Conservation (phyloP, 1,140 invertebrate genomes). For the Lordiphosa stackelbergi region DNA sequence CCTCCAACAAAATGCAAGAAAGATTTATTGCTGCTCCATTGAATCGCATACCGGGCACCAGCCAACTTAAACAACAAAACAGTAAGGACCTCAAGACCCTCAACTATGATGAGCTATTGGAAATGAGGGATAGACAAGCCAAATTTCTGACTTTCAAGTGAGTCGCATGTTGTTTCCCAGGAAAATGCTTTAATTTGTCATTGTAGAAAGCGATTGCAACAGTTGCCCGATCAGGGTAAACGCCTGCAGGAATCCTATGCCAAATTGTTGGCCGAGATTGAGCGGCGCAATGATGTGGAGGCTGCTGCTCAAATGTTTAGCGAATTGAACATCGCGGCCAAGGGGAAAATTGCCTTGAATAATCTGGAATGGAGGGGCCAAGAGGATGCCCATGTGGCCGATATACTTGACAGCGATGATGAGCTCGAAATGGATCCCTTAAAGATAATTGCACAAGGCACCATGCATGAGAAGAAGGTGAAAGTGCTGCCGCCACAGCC, state of each 20-base stretch:
- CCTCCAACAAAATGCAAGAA: constrained; percentile 21
- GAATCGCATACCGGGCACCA: constrained; percentile 42
- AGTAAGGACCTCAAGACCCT: constrained; percentile 76
- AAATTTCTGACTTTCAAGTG: constrained; percentile 79
- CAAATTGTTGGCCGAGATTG: constrained; percentile 80
- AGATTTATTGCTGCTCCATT: constrained; percentile 33
- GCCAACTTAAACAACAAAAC: constrained; percentile 42
- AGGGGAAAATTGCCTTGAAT: constrained; percentile 80
- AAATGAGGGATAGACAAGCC: constrained; percentile 78
- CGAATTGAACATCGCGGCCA: constrained; percentile 80
- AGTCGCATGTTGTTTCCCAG: constrained; percentile 28
- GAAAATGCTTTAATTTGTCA: constrained; percentile 6
- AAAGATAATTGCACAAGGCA: constrained; percentile 82
- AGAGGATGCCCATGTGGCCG: constrained; percentile 47
- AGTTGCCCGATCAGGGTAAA: constrained; percentile 83
- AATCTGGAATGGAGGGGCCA: constrained; percentile 80
- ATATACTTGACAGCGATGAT: constrained; percentile 82
- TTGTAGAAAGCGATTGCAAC: constrained; percentile 69
- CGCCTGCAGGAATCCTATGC: constrained; percentile 81
- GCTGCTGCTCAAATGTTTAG: constrained; percentile 80
- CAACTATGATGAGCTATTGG: constrained; percentile 76
- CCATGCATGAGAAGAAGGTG: constrained; percentile 80
- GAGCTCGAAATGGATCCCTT: constrained; percentile 82
- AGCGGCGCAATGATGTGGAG: constrained; percentile 80
- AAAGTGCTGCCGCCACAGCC: constrained; percentile 79